phyloP scores from a whole-genome alignment of 2,113 vertebrate species.

The Bos indicus region DNA sequence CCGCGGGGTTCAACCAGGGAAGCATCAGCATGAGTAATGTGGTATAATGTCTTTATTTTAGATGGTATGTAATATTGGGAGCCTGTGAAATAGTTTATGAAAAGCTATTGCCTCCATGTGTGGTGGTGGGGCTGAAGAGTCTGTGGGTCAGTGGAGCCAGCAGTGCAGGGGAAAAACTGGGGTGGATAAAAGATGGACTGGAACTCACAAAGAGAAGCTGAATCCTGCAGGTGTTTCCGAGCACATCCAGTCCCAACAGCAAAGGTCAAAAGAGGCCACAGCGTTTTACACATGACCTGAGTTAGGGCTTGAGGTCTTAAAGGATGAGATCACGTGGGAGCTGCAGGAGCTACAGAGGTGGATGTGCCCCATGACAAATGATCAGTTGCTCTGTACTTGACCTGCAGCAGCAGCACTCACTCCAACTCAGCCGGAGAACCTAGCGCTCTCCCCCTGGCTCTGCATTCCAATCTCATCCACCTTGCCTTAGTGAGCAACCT shows the following conservation, averaged over 20 bases:
- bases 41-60: not conserved
- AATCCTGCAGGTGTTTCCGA: not conserved
- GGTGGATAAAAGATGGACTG: not conserved
- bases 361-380: too few relatives aligned
- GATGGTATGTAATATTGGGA: not conserved
- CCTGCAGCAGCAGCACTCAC: not conserved
- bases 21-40: not conserved
- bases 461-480: rapidly evolving
- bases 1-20: not conserved
- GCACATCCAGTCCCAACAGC: not conserved
- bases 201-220: not conserved
- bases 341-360: not conserved
- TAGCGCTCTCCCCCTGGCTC: rapidly evolving
- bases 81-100: not conserved
- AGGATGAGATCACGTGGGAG: not conserved
- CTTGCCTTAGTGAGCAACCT: not conserved
- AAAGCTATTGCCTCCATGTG: not conserved
- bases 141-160: not conserved
- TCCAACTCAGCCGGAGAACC: not conserved
- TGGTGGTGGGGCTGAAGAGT: not conserved
- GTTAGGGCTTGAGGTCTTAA: not conserved
- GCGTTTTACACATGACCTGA: not conserved
- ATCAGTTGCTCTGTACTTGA: not conserved
- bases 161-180: not conserved
- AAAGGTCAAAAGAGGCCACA: not conserved